Conservation (phyloP, 2,113 vertebrate genomes). For the Zosterops pallidus region DNA sequence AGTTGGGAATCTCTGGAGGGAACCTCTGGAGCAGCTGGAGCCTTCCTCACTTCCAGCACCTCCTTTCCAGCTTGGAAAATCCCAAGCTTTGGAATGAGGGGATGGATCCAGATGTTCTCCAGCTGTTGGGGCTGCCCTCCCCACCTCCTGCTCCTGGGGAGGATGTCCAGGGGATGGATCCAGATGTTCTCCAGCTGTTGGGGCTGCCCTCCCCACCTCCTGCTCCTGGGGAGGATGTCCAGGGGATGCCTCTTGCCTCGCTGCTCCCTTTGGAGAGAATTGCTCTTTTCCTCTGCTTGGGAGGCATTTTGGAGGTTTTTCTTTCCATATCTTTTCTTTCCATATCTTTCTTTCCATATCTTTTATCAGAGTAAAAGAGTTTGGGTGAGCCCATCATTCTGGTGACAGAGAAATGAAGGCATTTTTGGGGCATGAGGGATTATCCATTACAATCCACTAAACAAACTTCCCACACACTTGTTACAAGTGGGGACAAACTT, state of each 20-base stretch:
- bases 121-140: neutral
- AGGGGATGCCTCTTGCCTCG: neutral
- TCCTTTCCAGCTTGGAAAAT: neutral
- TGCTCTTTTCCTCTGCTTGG: neutral
- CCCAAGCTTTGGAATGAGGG: accelerated
- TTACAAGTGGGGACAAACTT: neutral
- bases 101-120: neutral
- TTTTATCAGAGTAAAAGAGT: neutral
- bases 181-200: neutral
- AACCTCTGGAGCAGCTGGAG: neutral
- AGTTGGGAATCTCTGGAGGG: neutral
- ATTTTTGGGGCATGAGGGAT: neutral
- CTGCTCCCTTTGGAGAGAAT: accelerated
- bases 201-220: neutral
- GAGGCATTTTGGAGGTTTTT: neutral
- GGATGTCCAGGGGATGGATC: neutral
- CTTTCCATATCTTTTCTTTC: accelerated
- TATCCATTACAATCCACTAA: neutral
- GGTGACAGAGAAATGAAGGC: accelerated
- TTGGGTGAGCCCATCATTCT: neutral
- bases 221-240: neutral
- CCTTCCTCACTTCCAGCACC: neutral
- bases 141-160: neutral
- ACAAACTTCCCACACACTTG: no score
- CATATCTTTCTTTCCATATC: accelerated